These are phyloP conservation scores for Malurus melanocephalus DNA, from an alignment of 2,113 vertebrate genomes.

Conservation along the genomic window DNA sequence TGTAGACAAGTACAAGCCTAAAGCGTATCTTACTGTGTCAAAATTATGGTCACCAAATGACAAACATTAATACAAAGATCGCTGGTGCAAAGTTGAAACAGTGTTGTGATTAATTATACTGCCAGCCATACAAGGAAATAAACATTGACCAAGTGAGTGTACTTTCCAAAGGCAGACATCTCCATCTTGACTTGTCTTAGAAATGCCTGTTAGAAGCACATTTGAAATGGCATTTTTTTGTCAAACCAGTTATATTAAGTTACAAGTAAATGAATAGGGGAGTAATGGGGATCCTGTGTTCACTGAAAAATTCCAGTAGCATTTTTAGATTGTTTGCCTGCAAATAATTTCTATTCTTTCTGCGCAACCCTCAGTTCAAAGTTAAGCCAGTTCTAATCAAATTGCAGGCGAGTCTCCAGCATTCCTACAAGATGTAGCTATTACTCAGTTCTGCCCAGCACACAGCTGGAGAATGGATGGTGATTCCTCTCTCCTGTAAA, in stretches of 20 bases:
- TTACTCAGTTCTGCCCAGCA: neutral
- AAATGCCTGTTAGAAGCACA: neutral
- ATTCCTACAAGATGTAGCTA: neutral
- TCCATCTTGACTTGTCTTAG: neutral
- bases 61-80: neutral
- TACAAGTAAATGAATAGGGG: neutral
- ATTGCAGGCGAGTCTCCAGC: neutral
- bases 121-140: neutral
- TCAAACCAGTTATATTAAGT: neutral
- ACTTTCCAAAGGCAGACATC: neutral
- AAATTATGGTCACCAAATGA: conserved; percentile 17
- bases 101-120: neutral
- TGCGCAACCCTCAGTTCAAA: neutral
- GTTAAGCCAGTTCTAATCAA: neutral
- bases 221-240: neutral
- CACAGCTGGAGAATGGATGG: neutral
- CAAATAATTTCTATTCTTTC: neutral
- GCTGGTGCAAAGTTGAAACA: neutral
- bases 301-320: neutral
- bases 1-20: conserved; percentile 52
- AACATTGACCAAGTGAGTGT: neutral
- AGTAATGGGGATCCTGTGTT: neutral
- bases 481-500: neutral
- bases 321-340: neutral
- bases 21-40: conserved; percentile 22